Conservation (phyloP, 1,140 invertebrate genomes). For the Pseudachorutes palmiensis region DNA sequence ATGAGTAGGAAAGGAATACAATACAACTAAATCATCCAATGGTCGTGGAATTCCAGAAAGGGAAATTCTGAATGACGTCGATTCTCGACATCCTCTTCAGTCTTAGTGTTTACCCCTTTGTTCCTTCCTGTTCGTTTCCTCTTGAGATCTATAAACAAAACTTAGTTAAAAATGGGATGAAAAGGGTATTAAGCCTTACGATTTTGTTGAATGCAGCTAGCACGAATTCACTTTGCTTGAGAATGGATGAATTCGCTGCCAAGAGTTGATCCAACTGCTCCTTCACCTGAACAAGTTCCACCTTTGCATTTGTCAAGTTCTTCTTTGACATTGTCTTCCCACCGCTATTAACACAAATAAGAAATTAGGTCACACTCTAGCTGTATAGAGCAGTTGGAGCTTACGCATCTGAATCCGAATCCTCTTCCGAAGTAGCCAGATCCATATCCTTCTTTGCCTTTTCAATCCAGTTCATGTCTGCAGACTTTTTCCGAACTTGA, state of each 20-base stretch:
- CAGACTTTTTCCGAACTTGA: constrained; percentile 55
- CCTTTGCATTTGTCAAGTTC: constrained; percentile 25
- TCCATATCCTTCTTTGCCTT: constrained; percentile 48
- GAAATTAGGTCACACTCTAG: constrained; percentile 8
- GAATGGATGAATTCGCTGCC: not conserved
- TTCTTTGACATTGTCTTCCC: constrained; percentile 15
- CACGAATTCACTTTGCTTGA: not conserved
- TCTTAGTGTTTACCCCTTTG: too few relatives aligned
- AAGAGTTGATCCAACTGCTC: constrained; percentile 16
- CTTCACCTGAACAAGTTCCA: constrained; percentile 25
- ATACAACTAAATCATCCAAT: too few relatives aligned
- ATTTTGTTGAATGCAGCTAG: not conserved
- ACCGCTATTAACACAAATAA: constrained; percentile 8
- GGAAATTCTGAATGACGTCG: too few relatives aligned
- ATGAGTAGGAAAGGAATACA: too few relatives aligned
- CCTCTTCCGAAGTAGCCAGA: constrained; percentile 27
- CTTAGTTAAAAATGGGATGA: not conserved
- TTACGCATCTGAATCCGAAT: constrained; percentile 26
- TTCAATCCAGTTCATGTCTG: constrained; percentile 70
- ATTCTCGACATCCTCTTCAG: too few relatives aligned
- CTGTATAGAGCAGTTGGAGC: not conserved
- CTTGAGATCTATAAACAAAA: not conserved
- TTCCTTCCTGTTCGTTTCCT: not conserved
- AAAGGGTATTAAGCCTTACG: not conserved
- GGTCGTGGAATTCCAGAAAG: too few relatives aligned